Evolutionary conservation across 23 tunicate genomes (phyloP).

Genomic region (Botrylloides violaceus): DNA sequence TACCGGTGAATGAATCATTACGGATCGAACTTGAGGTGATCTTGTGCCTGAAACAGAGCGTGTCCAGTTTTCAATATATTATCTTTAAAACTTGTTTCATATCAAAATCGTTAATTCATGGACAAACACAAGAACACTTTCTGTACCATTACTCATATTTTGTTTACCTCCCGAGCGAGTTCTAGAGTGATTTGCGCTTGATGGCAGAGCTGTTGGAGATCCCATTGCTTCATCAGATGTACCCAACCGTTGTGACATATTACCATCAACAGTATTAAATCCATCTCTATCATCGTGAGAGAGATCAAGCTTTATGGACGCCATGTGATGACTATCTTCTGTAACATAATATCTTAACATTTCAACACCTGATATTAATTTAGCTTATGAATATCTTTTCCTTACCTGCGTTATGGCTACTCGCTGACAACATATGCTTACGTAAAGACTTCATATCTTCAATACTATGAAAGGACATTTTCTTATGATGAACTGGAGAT

Average conservation of each 20-base stretch:
- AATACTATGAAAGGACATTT: constrained; percentile 41
- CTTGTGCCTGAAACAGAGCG: constrained; percentile 33
- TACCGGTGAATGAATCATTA: constrained; percentile 70
- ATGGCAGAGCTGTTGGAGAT: constrained; percentile 43
- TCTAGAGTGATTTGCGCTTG: constrained; percentile 42
- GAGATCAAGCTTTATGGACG: constrained; percentile 67
- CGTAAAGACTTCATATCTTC: constrained; percentile 13
- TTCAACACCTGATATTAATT: neutral
- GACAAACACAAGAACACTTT: neutral
- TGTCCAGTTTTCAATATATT: too few relatives aligned
- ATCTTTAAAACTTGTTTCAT: too few relatives aligned
- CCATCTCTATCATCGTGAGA: constrained; percentile 41
- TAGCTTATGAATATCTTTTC: neutral
- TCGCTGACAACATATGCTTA: constrained; percentile 16
- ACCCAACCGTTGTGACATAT: constrained; percentile 61
- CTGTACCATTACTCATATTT: too few relatives aligned
- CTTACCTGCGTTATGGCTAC: constrained; percentile 21
- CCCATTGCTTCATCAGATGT: constrained; percentile 49
- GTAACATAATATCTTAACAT: neutral
- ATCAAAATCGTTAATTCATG: too few relatives aligned
- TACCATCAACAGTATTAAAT: constrained; percentile 7
- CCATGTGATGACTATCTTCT: constrained; percentile 87
- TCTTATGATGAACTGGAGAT: constrained; percentile 83
- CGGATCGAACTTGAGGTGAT: constrained; percentile 90
- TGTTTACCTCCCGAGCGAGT: constrained; percentile 37